Conservation (phyloP, 2,797 vertebrate genomes). For the Enteromius viviparus region DNA sequence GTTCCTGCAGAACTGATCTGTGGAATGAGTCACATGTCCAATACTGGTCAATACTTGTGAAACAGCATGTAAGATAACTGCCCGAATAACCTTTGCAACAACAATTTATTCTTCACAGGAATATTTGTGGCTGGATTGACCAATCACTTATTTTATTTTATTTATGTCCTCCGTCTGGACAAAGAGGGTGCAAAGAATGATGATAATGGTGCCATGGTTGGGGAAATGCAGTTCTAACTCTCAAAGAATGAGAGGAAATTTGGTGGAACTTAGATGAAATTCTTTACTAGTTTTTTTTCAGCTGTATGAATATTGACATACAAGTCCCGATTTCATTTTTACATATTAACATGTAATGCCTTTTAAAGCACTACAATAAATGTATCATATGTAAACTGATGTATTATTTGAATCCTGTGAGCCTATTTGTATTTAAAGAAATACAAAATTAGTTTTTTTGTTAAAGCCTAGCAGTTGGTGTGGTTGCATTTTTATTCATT, state of each 20-base stretch:
- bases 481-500: background rate
- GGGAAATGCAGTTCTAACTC: background rate
- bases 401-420: background rate
- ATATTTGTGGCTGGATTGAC: background rate
- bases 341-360: slow-evolving; percentile 21
- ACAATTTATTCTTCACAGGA: background rate
- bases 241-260: background rate
- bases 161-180: background rate
- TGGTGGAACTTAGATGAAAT: background rate
- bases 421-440: background rate
- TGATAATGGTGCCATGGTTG: background rate
- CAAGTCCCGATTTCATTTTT: background rate
- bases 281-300: background rate
- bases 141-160: background rate
- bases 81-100: background rate
- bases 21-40: background rate
- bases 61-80: slow-evolving; percentile 7
- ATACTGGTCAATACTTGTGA: slow-evolving; percentile 6
- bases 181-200: background rate
- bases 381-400: background rate
- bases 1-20: background rate
- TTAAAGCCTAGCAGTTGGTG: background rate
- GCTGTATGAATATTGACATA: background rate
- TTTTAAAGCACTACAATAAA: slow-evolving; percentile 20
- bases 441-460: background rate